A percentile compares a stretch with the other conserved stretches of the same genome.
phyloP scores from a whole-genome alignment of 2,888 invertebrate species.

The Hipparchia sbordonii region DNA sequence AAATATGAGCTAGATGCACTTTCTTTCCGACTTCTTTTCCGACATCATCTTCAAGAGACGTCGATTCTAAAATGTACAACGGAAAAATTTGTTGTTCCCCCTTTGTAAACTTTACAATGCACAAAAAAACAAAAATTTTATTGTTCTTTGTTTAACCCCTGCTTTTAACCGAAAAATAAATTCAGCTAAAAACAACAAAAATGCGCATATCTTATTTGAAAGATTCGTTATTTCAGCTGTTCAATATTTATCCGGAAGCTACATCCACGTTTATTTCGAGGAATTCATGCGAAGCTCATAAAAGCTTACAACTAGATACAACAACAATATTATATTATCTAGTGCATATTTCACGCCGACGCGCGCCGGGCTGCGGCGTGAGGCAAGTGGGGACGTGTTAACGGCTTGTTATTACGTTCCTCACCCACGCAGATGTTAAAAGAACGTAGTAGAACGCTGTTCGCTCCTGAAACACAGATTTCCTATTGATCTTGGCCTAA shows the following conservation, averaged over 20 bases:
- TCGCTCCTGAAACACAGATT: conserved; percentile 23
- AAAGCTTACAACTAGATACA: conserved; percentile 38
- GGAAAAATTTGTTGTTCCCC: no score
- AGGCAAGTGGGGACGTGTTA: conserved; percentile 25
- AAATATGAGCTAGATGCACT: no score
- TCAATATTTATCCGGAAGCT: neutral
- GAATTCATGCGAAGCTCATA: conserved; percentile 24
- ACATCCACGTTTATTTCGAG: conserved; percentile 12
- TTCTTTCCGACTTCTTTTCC: no score
- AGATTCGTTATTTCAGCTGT: neutral
- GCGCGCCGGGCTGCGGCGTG: conserved; percentile 14
- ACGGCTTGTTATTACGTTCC: conserved; percentile 26
- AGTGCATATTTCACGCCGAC: conserved; percentile 26
- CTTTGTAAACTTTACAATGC: no score
- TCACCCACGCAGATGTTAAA: conserved; percentile 21
- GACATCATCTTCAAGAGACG: no score
- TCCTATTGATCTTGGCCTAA: conserved; percentile 24
- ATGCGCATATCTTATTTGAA: neutral
- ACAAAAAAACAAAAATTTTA: no score
- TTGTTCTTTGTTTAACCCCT: no score
- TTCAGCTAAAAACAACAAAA: neutral
- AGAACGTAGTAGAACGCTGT: conserved; percentile 20
- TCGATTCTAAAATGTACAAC: no score
- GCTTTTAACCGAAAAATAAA: neutral
- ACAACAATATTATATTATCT: conserved; percentile 21